phyloP scores from a whole-genome alignment of 2,888 invertebrate genomes.

The Pantelozetes paolii region DNA sequence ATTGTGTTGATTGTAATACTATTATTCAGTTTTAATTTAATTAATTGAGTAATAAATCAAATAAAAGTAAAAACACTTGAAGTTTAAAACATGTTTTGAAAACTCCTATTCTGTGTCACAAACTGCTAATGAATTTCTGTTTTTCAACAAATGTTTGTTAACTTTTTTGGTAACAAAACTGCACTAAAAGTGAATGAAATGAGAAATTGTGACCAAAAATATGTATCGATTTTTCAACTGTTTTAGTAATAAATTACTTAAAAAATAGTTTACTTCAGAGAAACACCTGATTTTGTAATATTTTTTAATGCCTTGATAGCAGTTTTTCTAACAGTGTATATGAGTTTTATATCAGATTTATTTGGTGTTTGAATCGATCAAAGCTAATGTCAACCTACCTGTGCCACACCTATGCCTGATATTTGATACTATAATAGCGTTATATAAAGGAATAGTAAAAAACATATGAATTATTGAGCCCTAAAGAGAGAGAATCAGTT shows the following conservation, averaged over 20 bases:
- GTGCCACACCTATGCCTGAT: constrained; percentile 26
- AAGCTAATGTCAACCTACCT: constrained; percentile 1
- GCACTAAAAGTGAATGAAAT: background rate
- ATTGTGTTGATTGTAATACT: background rate
- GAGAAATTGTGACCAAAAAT: background rate
- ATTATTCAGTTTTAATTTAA: constrained; percentile 26
- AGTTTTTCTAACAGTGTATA: background rate
- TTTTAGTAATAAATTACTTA: too few relatives aligned
- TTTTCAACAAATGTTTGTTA: background rate
- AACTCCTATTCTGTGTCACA: background rate
- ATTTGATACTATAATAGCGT: background rate
- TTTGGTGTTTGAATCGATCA: constrained; percentile 1
- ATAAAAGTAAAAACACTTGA: background rate
- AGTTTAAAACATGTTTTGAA: background rate
- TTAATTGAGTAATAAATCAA: constrained; percentile 34
- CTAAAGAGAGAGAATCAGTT: background rate
- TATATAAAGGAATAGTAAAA: constrained; percentile 8
- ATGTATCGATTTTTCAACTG: background rate
- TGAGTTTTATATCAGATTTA: background rate
- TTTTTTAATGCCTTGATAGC: background rate
- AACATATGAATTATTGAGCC: constrained; percentile 30
- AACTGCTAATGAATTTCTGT: background rate
- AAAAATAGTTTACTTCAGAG: too few relatives aligned
- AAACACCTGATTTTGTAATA: constrained; percentile 5
- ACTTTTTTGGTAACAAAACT: background rate